Evolutionary conservation across 2,888 invertebrate species (phyloP).

Genomic region (Euplagia quadripunctaria): DNA sequence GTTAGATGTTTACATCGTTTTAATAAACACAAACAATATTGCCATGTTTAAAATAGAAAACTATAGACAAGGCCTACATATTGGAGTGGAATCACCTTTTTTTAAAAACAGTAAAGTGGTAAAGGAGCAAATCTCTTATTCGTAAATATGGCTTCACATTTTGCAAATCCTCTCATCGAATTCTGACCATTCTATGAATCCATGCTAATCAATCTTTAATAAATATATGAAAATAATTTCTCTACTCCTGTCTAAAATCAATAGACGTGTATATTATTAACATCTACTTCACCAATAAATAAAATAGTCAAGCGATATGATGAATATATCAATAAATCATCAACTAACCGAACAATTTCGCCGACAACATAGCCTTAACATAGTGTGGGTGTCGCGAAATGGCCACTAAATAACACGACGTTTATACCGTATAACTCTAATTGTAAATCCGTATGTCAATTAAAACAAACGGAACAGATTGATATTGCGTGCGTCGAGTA

Average conservation of each 20-base stretch:
- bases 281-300: conserved; percentile 8
- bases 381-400: conserved; percentile 61
- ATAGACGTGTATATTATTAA: neutral
- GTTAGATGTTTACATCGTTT: no score
- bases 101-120: neutral
- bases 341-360: neutral
- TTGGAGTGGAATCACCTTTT: no score
- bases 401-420: conserved; percentile 47
- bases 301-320: conserved; percentile 2
- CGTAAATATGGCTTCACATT: neutral
- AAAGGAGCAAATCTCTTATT: neutral
- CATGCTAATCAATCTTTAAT: neutral
- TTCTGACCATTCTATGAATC: neutral
- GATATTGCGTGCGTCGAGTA: conserved; percentile 53
- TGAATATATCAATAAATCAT: conserved; percentile 24
- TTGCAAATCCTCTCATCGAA: neutral
- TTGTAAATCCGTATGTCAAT: conserved; percentile 63
- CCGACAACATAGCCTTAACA: conserved; percentile 44
- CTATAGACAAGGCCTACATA: no score
- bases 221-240: neutral
- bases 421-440: conserved; percentile 54
- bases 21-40: no score
- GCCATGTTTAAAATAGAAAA: no score
- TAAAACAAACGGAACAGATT: conserved; percentile 66
- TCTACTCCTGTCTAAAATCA: neutral